These are phyloP conservation scores for Rhyzopertha dominica DNA, from an alignment of 1,140 invertebrate species.

Conservation along the genomic window DNA sequence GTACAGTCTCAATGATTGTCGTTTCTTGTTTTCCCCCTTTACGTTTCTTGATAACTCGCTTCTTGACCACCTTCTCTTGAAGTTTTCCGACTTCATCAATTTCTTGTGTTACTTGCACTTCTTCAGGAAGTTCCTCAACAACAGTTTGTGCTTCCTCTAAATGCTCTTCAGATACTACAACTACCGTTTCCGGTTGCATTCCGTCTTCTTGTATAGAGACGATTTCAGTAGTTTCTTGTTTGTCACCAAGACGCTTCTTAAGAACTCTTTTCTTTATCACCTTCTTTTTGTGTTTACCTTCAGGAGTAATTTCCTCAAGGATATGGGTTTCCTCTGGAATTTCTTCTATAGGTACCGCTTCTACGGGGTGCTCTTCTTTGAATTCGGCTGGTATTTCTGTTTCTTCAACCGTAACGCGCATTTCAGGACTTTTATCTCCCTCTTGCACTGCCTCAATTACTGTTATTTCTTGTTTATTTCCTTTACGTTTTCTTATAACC, in stretches of 20 bases:
- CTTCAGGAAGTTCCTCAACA: constrained; percentile 41
- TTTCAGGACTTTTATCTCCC: constrained; percentile 24
- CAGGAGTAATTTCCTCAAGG: constrained; percentile 18
- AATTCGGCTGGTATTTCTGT: constrained; percentile 17
- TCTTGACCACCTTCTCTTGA: constrained; percentile 45
- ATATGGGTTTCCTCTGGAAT: constrained; percentile 27
- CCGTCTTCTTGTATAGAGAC: constrained; percentile 39
- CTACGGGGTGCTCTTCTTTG: constrained; percentile 15
- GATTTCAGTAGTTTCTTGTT: constrained; percentile 39
- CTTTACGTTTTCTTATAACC: constrained; percentile 32
- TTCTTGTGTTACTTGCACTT: constrained; percentile 31
- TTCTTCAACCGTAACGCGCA: constrained; percentile 31
- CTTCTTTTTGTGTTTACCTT: constrained; percentile 37
- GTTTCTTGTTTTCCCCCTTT: constrained; percentile 42
- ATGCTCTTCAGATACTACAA: constrained; percentile 31
- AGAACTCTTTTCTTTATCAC: constrained; percentile 41
- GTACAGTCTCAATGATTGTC: constrained; percentile 47
- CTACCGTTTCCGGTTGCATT: constrained; percentile 40
- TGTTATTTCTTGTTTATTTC: constrained; percentile 29
- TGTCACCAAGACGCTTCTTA: constrained; percentile 32
- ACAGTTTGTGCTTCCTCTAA: constrained; percentile 20
- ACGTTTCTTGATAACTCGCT: constrained; percentile 37
- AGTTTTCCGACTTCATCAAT: constrained; percentile 33
- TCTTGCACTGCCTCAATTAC: constrained; percentile 33
- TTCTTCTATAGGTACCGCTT: constrained; percentile 23